Evolutionary conservation across 2,888 invertebrate species (phyloP).

Genomic region (Chalcosyrphus nemorum): DNA sequence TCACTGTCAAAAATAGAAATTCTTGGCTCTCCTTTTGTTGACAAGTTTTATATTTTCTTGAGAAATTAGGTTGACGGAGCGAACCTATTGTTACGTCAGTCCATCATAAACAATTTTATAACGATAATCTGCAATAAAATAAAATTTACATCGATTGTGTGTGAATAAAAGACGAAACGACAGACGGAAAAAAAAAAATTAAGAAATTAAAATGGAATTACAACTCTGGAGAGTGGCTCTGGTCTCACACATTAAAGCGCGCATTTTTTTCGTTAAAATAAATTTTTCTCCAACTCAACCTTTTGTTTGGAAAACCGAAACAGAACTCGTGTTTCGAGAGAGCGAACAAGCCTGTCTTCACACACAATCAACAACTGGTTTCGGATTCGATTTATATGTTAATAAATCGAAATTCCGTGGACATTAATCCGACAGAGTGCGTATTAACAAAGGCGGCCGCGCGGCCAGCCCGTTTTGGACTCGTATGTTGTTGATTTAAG

Average conservation of each 20-base stretch:
- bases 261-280: neutral
- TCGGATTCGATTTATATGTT: slow-evolving; percentile 56
- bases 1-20: slow-evolving; percentile 16
- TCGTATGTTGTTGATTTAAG: slow-evolving; percentile 58
- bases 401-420: slow-evolving; percentile 66
- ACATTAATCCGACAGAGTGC: slow-evolving; percentile 72
- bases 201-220: slow-evolving; percentile 31
- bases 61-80: neutral
- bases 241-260: neutral
- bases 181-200: slow-evolving; percentile 28
- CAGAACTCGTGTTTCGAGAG: neutral
- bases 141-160: slow-evolving; percentile 27
- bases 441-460: slow-evolving; percentile 55
- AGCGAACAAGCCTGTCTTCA: neutral
- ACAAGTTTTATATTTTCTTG: neutral
- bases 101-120: slow-evolving; percentile 31
- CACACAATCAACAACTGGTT: slow-evolving; percentile 53
- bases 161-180: slow-evolving; percentile 15
- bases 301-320: slow-evolving; percentile 21
- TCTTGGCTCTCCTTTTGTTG: neutral
- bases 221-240: neutral
- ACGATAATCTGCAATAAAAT: slow-evolving; percentile 41
- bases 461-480: slow-evolving; percentile 3
- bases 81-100: neutral
- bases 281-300: too few species aligned